Conservation (phyloP, 2,888 invertebrate species). For the Athalia rosae region DNA sequence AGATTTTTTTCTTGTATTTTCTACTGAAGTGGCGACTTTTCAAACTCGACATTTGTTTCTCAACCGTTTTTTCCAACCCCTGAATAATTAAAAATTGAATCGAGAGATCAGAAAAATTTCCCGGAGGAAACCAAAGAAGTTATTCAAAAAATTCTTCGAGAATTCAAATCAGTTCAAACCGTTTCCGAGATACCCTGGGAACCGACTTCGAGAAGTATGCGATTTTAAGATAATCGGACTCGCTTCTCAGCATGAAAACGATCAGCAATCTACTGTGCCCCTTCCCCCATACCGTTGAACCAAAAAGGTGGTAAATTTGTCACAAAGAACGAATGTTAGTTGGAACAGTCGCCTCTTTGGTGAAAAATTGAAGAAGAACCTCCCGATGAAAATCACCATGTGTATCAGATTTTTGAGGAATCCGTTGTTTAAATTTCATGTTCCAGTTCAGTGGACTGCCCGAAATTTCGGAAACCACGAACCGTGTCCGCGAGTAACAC, state of each 20-base stretch:
- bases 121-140: background rate
- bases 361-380: background rate
- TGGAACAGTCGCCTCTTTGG: conserved; percentile 17
- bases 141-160: background rate
- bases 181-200: background rate
- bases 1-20: background rate
- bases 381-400: background rate
- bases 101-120: too few species aligned
- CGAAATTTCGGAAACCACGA: conserved; percentile 6
- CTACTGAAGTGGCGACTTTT: conserved; percentile 20
- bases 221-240: background rate
- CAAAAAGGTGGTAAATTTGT: background rate
- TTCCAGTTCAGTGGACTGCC: conserved; percentile 30
- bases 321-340: background rate
- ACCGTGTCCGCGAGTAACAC: background rate
- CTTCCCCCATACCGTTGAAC: too few species aligned
- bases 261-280: too few species aligned
- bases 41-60: background rate
- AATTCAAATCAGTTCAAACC: background rate
- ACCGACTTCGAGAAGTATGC: background rate
- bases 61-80: background rate
- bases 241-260: too few species aligned
- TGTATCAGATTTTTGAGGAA: conserved; percentile 41
- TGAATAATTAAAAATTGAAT: background rate
- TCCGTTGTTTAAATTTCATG: background rate